These are phyloP conservation scores for Hermaeophaga mercurialis DNA, from an alignment of 2,888 invertebrate genomes.

Conservation along the genomic window DNA sequence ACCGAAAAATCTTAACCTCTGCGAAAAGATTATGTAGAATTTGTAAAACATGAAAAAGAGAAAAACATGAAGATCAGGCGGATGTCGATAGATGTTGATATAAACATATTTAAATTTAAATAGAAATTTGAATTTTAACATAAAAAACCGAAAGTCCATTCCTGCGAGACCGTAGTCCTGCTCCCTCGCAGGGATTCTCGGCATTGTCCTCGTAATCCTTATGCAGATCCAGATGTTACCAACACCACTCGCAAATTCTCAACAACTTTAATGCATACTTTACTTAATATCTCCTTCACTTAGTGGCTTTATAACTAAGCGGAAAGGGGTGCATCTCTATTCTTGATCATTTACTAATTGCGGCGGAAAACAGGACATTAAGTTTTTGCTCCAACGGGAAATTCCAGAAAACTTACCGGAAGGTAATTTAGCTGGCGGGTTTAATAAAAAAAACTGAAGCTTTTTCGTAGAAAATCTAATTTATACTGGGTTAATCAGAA, in stretches of 20 bases:
- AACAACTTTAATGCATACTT: slow-evolving; percentile 27
- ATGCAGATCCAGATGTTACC: slow-evolving; percentile 31
- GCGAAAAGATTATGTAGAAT: background rate
- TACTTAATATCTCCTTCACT: slow-evolving; percentile 25
- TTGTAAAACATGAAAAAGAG: no score
- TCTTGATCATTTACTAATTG: slow-evolving; percentile 22
- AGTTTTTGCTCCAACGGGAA: background rate
- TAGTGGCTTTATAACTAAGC: slow-evolving; percentile 21
- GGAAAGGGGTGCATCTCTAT: slow-evolving; percentile 8
- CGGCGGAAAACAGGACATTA: background rate
- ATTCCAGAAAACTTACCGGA: background rate
- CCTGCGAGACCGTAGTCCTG: slow-evolving; percentile 5
- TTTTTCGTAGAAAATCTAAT: no score
- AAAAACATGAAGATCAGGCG: no score
- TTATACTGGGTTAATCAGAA: no score
- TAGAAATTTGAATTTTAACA: no score
- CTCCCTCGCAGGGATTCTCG: slow-evolving; percentile 20
- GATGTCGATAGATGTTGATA: background rate
- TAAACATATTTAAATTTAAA: no score
- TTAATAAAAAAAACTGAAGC: no score
- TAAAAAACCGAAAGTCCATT: slow-evolving; percentile 1
- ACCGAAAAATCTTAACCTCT: background rate
- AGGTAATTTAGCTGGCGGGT: no score
- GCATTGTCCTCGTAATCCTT: slow-evolving; percentile 26
- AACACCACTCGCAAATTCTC: slow-evolving; percentile 26